These are phyloP conservation scores for Lerema accius DNA, from an alignment of 1,140 invertebrate species.

Conservation along the genomic window DNA sequence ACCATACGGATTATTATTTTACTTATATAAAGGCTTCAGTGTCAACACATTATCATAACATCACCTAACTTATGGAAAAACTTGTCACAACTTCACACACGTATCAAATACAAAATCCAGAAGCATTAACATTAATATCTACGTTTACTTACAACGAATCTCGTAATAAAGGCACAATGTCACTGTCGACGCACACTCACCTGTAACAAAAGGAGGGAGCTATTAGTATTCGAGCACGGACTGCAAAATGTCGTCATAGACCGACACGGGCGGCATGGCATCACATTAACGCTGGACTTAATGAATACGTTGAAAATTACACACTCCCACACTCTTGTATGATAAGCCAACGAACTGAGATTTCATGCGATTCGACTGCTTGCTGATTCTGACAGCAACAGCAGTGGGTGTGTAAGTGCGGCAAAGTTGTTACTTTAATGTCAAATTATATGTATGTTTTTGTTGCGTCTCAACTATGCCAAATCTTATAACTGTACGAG, in stretches of 20 bases:
- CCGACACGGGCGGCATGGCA: not conserved
- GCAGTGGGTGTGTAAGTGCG: too few relatives aligned
- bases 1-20: too few relatives aligned
- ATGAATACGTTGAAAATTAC: constrained; percentile 5
- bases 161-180: not conserved
- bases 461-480: too few relatives aligned
- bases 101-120: not conserved
- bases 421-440: too few relatives aligned
- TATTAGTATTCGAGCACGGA: constrained; percentile 5
- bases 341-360: too few relatives aligned
- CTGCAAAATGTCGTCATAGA: not conserved
- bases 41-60: too few relatives aligned
- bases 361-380: too few relatives aligned
- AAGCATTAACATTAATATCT: not conserved
- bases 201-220: constrained; percentile 13
- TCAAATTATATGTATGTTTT: too few relatives aligned
- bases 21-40: too few relatives aligned
- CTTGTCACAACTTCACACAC: not conserved
- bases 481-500: too few relatives aligned
- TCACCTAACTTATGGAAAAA: too few relatives aligned
- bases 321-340: too few relatives aligned
- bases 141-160: not conserved
- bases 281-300: constrained; percentile 11
- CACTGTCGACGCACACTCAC: constrained; percentile 13
- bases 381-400: not conserved